These are phyloP conservation scores for Linurgus olivaceus DNA, from an alignment of 2,797 vertebrate genomes.

Conservation along the genomic window DNA sequence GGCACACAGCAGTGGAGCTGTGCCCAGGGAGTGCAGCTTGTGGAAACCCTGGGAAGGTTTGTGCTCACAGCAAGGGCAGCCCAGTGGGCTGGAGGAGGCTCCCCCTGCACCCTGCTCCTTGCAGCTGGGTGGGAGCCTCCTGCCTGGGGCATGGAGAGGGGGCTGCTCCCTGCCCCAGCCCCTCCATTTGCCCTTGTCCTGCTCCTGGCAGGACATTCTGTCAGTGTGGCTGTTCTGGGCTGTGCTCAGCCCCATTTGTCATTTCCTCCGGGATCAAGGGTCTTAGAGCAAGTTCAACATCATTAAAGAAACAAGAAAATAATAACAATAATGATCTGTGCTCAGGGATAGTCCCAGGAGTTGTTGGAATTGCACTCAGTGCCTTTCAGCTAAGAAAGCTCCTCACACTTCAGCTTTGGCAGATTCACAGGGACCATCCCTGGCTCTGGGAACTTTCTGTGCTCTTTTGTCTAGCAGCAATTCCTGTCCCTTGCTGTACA, in stretches of 20 bases:
- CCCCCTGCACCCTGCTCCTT: background rate
- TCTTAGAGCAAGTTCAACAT: background rate
- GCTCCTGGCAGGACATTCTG: background rate
- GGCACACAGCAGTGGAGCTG: fast-evolving
- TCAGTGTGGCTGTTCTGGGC: background rate
- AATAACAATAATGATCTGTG: background rate
- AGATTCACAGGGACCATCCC: background rate
- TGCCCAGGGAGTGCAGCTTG: background rate
- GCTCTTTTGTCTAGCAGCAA: background rate
- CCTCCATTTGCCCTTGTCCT: background rate
- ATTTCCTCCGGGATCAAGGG: background rate
- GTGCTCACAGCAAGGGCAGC: background rate
- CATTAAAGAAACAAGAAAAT: background rate
- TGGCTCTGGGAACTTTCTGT: background rate
- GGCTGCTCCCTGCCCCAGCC: background rate
- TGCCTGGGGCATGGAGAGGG: background rate
- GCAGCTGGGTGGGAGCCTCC: background rate
- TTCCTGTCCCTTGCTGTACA: background rate
- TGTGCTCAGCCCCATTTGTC: background rate
- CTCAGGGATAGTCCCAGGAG: background rate
- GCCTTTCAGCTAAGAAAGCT: background rate
- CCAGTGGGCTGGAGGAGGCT: background rate
- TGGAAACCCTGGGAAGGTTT: background rate
- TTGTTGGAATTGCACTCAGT: background rate
- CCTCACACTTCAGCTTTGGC: background rate